A percentile compares a stretch with the other conserved stretches of the same genome.
Evolutionary conservation across 2,797 vertebrate species (phyloP).

Genomic region (Coluber constrictor): DNA sequence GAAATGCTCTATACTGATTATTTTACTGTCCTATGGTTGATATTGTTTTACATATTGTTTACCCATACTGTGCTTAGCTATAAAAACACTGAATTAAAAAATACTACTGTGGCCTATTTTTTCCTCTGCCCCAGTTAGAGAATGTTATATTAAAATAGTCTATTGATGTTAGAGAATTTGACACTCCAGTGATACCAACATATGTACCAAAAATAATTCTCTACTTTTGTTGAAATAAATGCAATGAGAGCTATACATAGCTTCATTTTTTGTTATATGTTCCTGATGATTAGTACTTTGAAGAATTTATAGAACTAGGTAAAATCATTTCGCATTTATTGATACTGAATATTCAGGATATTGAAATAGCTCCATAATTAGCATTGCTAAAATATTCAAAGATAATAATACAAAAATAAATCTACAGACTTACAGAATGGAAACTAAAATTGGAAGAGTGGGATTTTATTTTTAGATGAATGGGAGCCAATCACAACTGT

Average conservation of each 20-base stretch:
- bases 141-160: neutral
- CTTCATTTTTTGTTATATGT: neutral
- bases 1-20: neutral
- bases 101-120: neutral
- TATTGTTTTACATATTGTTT: neutral
- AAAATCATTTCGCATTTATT: neutral
- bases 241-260: neutral
- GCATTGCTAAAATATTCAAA: neutral
- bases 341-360: neutral
- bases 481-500: neutral
- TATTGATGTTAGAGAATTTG: neutral
- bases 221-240: neutral
- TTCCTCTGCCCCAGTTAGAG: neutral
- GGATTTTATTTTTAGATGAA: neutral
- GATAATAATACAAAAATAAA: neutral
- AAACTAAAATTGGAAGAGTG: neutral
- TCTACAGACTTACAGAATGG: neutral
- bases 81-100: neutral
- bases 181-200: neutral
- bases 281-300: neutral
- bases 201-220: neutral
- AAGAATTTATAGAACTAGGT: neutral
- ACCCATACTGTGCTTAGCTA: neutral
- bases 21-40: neutral
- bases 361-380: neutral